Conservation (phyloP, 1,140 invertebrate species). For the Papilio polyxenes region DNA sequence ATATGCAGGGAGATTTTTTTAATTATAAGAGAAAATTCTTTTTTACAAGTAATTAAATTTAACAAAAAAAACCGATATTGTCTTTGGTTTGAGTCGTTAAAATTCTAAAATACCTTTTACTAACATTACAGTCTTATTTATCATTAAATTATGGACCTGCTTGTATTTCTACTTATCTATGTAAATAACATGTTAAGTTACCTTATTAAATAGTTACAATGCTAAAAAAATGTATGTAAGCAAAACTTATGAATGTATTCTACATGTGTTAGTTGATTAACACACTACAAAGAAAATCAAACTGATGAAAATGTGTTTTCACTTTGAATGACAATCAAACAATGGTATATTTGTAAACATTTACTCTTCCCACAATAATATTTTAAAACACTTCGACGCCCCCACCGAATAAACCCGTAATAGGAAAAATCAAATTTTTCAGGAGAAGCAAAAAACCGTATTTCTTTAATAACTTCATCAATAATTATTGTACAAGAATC, state of each 20-base stretch:
- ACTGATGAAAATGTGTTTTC: not conserved
- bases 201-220: not conserved
- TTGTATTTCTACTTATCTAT: not conserved
- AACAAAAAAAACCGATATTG: too few relatives aligned
- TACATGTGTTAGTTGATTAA: not conserved
- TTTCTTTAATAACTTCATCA: too few relatives aligned
- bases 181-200: not conserved
- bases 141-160: not conserved
- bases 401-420: too few relatives aligned
- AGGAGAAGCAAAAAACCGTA: too few relatives aligned
- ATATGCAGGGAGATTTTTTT: too few relatives aligned
- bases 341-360: constrained; percentile 1
- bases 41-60: too few relatives aligned
- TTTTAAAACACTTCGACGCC: not conserved
- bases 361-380: not conserved
- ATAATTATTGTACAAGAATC: too few relatives aligned
- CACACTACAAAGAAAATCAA: not conserved
- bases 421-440: too few relatives aligned
- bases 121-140: not conserved
- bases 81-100: too few relatives aligned
- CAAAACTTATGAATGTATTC: not conserved
- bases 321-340: not conserved
- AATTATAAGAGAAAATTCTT: too few relatives aligned
- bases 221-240: not conserved
- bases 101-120: too few relatives aligned